Evolutionary conservation across 2,888 invertebrate genomes (phyloP).

Genomic region (Peribatodes rhomboidaria): DNA sequence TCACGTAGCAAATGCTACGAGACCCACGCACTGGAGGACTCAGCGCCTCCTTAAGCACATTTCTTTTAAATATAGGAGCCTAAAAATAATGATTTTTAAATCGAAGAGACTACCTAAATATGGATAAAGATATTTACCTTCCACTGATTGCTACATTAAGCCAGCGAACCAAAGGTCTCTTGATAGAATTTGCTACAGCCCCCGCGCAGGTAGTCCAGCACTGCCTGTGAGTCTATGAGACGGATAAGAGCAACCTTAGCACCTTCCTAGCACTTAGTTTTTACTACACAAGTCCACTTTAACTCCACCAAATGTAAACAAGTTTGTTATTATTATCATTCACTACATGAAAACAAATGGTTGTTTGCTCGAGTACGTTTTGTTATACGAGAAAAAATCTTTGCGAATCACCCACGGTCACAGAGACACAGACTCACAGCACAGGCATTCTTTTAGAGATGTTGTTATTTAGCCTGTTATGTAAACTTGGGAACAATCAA

Average conservation of each 20-base stretch:
- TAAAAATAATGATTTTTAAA: too few relatives aligned
- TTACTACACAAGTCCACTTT: constrained; percentile 4
- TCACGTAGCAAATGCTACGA: too few relatives aligned
- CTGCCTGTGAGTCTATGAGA: too few relatives aligned
- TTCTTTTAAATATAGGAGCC: too few relatives aligned
- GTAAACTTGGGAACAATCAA: constrained; percentile 58
- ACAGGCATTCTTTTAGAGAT: constrained; percentile 51
- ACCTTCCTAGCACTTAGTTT: neutral
- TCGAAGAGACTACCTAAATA: too few relatives aligned
- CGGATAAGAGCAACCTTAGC: neutral
- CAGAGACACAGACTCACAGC: constrained; percentile 53
- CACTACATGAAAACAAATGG: constrained; percentile 44
- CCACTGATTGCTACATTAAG: too few relatives aligned
- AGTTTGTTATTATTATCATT: constrained; percentile 55
- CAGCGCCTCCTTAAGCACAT: too few relatives aligned
- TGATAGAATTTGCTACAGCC: too few relatives aligned
- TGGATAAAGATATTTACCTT: too few relatives aligned
- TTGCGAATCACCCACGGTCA: constrained; percentile 56
- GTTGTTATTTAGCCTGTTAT: constrained; percentile 65
- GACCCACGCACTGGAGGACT: too few relatives aligned
- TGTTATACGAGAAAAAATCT: constrained; percentile 58
- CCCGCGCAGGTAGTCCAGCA: too few relatives aligned
- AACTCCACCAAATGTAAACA: constrained; percentile 10
- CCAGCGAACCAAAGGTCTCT: too few relatives aligned
- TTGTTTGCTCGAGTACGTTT: constrained; percentile 35